phyloP scores from a whole-genome alignment of 1,140 invertebrate species.

The Eriosoma lanigerum region DNA sequence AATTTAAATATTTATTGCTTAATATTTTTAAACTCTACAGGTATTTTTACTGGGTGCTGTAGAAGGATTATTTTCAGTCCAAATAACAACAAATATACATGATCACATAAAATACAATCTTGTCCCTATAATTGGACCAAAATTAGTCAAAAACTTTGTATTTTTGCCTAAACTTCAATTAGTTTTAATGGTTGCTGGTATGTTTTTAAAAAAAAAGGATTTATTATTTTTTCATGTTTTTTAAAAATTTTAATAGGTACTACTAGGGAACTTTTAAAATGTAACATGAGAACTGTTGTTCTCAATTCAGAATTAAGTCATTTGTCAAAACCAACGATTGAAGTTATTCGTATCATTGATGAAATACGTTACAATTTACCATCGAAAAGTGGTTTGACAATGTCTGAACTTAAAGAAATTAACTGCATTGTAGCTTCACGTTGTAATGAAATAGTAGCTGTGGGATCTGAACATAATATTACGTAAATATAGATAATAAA shows the following conservation, averaged over 20 bases:
- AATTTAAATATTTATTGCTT: neutral
- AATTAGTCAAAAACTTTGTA: constrained; percentile 36
- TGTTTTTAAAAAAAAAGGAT: neutral
- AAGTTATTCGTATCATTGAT: constrained; percentile 32
- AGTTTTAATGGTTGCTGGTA: constrained; percentile 47
- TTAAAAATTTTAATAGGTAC: constrained; percentile 13
- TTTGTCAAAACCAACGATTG: constrained; percentile 35
- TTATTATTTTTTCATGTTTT: neutral
- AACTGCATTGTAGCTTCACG: constrained; percentile 23
- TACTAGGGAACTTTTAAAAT: constrained; percentile 39
- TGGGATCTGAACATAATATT: constrained; percentile 40
- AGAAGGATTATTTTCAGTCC: constrained; percentile 51
- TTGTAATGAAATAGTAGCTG: constrained; percentile 33
- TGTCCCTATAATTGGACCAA: constrained; percentile 39
- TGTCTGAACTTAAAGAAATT: constrained; percentile 45
- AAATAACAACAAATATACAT: constrained; percentile 30
- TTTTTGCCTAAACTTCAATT: constrained; percentile 49
- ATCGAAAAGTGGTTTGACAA: constrained; percentile 12
- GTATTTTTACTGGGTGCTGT: constrained; percentile 42
- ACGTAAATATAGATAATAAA: neutral
- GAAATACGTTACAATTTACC: constrained; percentile 29
- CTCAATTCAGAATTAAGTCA: constrained; percentile 33
- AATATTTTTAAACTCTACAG: constrained; percentile 1
- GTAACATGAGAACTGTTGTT: constrained; percentile 39
- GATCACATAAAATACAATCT: constrained; percentile 16